Evolutionary conservation across 2,113 vertebrate species (phyloP).

Genomic region (Nothobranchius kuhntae): DNA sequence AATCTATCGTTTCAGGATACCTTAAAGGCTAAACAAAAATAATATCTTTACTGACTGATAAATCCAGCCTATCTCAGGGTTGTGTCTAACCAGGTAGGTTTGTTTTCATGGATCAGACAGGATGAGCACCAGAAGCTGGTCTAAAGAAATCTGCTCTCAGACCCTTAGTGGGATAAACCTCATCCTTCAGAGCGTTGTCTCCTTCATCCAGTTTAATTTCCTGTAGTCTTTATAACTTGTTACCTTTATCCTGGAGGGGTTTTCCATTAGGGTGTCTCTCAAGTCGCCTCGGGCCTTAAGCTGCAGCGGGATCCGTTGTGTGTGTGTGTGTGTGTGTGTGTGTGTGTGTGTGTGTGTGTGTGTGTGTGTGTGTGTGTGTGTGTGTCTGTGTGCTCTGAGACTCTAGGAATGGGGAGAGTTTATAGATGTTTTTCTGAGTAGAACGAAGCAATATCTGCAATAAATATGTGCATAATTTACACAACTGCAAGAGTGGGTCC

Average conservation of each 20-base stretch:
- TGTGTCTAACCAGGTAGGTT: not conserved
- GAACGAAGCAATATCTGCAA: slow-evolving; percentile 8
- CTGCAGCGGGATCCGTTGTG: slow-evolving; percentile 32
- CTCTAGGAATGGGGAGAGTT: slow-evolving; percentile 15
- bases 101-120: not conserved
- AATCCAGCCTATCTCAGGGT: not conserved
- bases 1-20: not conserved
- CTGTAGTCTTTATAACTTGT: slow-evolving; percentile 47
- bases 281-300: slow-evolving; percentile 48
- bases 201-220: slow-evolving; percentile 39
- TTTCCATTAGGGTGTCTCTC: slow-evolving; percentile 43
- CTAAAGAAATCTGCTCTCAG: slow-evolving; percentile 27
- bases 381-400: slow-evolving; percentile 23
- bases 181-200: slow-evolving; percentile 13
- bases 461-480: slow-evolving; percentile 16
- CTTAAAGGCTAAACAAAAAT: not conserved
- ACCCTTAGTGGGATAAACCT: slow-evolving; percentile 3
- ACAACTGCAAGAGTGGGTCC: not conserved
- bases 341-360: too few species aligned
- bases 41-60: too few species aligned
- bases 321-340: too few species aligned
- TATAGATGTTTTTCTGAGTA: not conserved
- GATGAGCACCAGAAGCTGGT: not conserved
- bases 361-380: too few species aligned
- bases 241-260: slow-evolving; percentile 44